Evolutionary conservation across 1,140 invertebrate genomes (phyloP).

Genomic region (Triops cancriformis): DNA sequence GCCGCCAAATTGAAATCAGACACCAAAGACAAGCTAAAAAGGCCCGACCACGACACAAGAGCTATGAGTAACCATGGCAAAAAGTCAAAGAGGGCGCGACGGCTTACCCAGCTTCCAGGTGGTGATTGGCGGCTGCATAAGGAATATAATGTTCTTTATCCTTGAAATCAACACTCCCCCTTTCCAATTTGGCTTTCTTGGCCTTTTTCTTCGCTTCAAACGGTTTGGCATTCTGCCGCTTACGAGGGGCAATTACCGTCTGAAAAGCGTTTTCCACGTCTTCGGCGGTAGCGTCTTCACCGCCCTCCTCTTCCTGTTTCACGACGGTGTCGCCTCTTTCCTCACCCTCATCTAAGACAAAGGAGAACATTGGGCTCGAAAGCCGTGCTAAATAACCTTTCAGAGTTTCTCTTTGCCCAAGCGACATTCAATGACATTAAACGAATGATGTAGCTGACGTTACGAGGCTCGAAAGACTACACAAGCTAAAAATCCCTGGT

Average conservation of each 20-base stretch:
- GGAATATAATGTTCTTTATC: constrained; percentile 77
- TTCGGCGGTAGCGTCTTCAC: constrained; percentile 28
- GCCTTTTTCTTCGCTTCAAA: constrained; percentile 39
- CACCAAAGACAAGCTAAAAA: constrained; percentile 54
- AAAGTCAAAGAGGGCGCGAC: constrained; percentile 29
- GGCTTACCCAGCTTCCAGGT: constrained; percentile 74
- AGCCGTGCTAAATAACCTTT: constrained; percentile 23
- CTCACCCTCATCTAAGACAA: constrained; percentile 30
- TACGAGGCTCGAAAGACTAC: no score
- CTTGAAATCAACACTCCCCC: constrained; percentile 35
- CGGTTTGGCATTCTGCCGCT: constrained; percentile 33
- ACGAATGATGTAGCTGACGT: no score
- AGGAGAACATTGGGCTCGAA: no score
- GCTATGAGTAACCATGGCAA: constrained; percentile 21
- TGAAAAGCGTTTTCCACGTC: constrained; percentile 33
- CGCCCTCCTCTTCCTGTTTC: constrained; percentile 24
- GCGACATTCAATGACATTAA: no score
- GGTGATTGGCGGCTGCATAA: constrained; percentile 72
- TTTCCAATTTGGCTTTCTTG: constrained; percentile 38
- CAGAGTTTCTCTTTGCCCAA: no score
- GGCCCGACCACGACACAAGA: constrained; percentile 29
- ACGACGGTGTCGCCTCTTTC: neutral
- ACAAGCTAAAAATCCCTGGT: no score
- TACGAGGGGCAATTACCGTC: constrained; percentile 32
- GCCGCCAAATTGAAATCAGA: constrained; percentile 65